phyloP scores from a whole-genome alignment of 2,113 vertebrate species.

The Tapirus terrestris region DNA sequence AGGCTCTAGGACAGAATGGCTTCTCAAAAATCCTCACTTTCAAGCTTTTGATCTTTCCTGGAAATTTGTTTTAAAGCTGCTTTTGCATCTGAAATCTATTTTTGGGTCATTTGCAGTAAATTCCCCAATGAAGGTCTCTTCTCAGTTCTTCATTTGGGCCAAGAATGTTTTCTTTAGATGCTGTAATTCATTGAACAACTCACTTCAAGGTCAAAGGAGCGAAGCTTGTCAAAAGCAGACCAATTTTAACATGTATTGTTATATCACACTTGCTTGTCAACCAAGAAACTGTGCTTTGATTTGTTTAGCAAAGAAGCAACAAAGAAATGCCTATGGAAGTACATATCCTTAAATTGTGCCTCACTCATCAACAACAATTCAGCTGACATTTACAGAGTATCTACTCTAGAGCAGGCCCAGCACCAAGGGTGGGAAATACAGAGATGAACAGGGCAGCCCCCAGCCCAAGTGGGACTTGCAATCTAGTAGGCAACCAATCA shows the following conservation, averaged over 20 bases:
- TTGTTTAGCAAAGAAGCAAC: background rate
- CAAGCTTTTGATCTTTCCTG: background rate
- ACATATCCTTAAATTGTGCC: background rate
- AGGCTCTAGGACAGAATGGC: background rate
- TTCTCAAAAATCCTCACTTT: background rate
- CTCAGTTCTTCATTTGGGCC: background rate
- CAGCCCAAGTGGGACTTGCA: background rate
- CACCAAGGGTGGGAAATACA: background rate
- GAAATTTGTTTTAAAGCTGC: background rate
- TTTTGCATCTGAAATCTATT: conserved; percentile 25
- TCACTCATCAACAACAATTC: background rate
- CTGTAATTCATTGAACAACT: background rate
- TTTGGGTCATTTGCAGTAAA: background rate
- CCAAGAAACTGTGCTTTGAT: background rate
- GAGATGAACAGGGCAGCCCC: background rate
- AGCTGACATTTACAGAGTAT: fast-evolving
- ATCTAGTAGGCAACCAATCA: background rate
- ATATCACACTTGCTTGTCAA: background rate
- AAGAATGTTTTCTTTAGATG: background rate
- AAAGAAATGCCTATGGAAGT: background rate
- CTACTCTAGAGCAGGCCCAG: background rate
- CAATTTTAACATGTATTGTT: background rate
- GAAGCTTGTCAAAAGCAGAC: background rate
- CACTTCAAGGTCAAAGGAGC: background rate
- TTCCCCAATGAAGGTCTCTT: background rate